These are phyloP conservation scores for Patella depressa DNA, from an alignment of 2,888 invertebrate genomes.

Conservation along the genomic window DNA sequence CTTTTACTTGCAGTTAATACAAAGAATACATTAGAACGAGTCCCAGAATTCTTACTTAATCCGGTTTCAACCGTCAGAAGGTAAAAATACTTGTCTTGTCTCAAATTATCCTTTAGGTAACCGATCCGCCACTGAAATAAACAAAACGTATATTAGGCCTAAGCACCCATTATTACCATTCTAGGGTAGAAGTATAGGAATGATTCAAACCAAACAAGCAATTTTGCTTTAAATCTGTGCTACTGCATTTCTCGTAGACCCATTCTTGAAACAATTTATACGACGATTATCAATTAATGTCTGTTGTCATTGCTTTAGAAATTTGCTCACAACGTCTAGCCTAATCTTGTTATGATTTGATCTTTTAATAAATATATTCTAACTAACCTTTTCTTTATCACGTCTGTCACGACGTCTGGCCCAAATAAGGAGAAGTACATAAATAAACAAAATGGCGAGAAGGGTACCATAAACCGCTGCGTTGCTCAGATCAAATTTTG, in stretches of 20 bases:
- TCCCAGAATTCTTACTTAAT: conserved; percentile 58
- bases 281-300: too few relatives aligned
- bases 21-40: conserved; percentile 57
- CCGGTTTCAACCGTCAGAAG: conserved; percentile 62
- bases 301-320: too few relatives aligned
- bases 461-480: conserved; percentile 68
- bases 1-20: conserved; percentile 60
- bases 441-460: conserved; percentile 53
- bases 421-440: conserved; percentile 61
- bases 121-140: conserved; percentile 60
- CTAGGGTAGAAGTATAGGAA: too few relatives aligned
- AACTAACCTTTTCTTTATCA: conserved; percentile 52
- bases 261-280: too few relatives aligned
- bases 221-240: too few relatives aligned
- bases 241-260: too few relatives aligned
- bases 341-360: too few relatives aligned
- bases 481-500: conserved; percentile 57
- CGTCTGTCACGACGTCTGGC: conserved; percentile 65
- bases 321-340: too few relatives aligned
- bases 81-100: conserved; percentile 60
- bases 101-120: conserved; percentile 60
- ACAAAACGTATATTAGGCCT: neutral
- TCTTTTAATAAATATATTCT: too few relatives aligned
- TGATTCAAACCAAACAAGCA: too few relatives aligned
- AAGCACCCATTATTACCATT: too few relatives aligned